These are phyloP conservation scores for Cygnus buccinator DNA, from an alignment of 2,113 vertebrate species.

Conservation along the genomic window DNA sequence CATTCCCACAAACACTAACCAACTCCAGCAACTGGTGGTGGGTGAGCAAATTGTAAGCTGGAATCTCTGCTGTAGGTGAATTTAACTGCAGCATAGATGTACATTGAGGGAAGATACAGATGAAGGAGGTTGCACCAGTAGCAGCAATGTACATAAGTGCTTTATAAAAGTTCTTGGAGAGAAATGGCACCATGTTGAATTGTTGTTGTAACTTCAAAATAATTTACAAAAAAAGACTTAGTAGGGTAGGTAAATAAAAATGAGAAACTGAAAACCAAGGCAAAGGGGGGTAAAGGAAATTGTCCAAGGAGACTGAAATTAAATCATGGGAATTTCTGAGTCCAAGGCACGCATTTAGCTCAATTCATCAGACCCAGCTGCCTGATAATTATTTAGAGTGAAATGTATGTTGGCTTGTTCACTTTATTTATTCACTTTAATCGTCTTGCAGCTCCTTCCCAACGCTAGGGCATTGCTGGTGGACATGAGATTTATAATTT, in stretches of 20 bases:
- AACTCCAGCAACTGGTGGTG: neutral
- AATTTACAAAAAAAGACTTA: neutral
- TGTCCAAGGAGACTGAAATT: neutral
- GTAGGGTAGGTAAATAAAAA: neutral
- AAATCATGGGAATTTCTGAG: neutral
- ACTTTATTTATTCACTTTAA: slow-evolving; percentile 43
- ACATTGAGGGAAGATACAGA: neutral
- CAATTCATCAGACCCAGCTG: neutral
- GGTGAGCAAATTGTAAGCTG: neutral
- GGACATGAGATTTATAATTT: slow-evolving; percentile 4
- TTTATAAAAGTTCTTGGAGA: neutral
- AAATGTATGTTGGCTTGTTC: slow-evolving; percentile 15
- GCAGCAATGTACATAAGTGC: neutral
- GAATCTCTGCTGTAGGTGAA: neutral
- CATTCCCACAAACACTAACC: neutral
- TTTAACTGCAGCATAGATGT: neutral
- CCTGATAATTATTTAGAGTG: slow-evolving; percentile 37
- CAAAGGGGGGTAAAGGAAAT: neutral
- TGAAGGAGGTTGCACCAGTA: neutral
- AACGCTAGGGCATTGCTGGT: neutral
- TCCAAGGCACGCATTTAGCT: neutral
- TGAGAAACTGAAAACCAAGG: neutral
- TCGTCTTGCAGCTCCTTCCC: neutral
- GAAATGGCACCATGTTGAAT: neutral
- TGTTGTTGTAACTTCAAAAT: neutral